A percentile compares a stretch with the other conserved stretches of the same genome.
Evolutionary conservation across 1,140 invertebrate species (phyloP).

Genomic region (Drosophila pectinifera): DNA sequence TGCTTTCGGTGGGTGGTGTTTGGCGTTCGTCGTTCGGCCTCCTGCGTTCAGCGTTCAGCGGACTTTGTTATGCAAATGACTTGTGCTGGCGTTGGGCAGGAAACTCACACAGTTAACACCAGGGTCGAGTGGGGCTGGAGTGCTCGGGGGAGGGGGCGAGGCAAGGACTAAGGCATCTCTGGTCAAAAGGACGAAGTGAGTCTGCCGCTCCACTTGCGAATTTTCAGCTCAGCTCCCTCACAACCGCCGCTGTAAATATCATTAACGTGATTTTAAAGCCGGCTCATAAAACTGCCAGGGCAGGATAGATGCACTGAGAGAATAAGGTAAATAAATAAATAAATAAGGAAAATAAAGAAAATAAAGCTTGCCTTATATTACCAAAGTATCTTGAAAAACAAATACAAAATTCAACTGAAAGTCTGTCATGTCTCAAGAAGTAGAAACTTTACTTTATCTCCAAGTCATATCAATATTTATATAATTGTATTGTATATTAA

Average conservation of each 20-base stretch:
- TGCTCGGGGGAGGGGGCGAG: background rate
- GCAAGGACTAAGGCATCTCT: constrained; percentile 32
- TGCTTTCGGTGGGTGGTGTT: constrained; percentile 14
- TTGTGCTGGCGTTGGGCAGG: constrained; percentile 47
- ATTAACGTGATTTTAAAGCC: constrained; percentile 83
- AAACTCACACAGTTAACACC: constrained; percentile 80
- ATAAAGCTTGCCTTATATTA: too few species aligned
- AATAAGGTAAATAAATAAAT: too few species aligned
- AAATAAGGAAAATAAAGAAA: too few species aligned
- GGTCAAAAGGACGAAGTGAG: constrained; percentile 60
- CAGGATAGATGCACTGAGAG: background rate
- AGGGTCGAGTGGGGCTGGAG: constrained; percentile 32
- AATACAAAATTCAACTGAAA: background rate
- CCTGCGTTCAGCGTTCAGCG: constrained; percentile 40
- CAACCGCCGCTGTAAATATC: constrained; percentile 74
- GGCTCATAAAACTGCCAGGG: constrained; percentile 70
- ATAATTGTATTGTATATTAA: too few species aligned
- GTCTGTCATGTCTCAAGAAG: background rate
- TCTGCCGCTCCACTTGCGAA: constrained; percentile 61
- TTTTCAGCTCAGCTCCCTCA: constrained; percentile 52
- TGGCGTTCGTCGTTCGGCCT: constrained; percentile 17
- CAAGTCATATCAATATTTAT: too few species aligned
- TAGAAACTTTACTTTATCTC: too few species aligned
- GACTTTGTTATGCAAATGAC: constrained; percentile 83
- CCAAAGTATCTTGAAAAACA: background rate